phyloP scores from a whole-genome alignment of 2,888 invertebrate species.

The Dilophus febrilis region DNA sequence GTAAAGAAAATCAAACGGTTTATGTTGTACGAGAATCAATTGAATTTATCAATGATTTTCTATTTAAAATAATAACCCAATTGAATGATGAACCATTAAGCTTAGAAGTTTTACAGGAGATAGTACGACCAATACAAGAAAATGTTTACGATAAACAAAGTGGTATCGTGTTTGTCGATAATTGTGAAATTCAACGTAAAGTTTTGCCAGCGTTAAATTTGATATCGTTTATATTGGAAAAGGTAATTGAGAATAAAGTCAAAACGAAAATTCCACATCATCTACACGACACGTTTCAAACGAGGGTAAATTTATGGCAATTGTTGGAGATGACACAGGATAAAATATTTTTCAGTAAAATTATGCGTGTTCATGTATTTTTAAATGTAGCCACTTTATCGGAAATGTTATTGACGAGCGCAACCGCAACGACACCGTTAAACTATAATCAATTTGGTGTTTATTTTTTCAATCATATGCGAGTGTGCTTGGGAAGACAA shows the following conservation, averaged over 20 bases:
- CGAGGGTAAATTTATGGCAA: slow-evolving; percentile 24
- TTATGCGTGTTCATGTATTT: slow-evolving; percentile 12
- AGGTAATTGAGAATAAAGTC: slow-evolving; percentile 31
- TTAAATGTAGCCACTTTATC: slow-evolving; percentile 5
- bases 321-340: slow-evolving; percentile 25
- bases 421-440: slow-evolving; percentile 5
- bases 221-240: slow-evolving; percentile 36
- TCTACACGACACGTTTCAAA: slow-evolving; percentile 23
- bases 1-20: slow-evolving; percentile 47
- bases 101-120: slow-evolving; percentile 35
- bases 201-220: slow-evolving; percentile 40
- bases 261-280: slow-evolving; percentile 21
- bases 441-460: slow-evolving; percentile 19
- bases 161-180: slow-evolving; percentile 28
- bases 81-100: slow-evolving; percentile 35
- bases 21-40: slow-evolving; percentile 53
- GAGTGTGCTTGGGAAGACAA: slow-evolving; percentile 23
- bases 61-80: slow-evolving; percentile 35
- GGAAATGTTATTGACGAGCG: neutral
- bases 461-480: slow-evolving; percentile 27
- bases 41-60: slow-evolving; percentile 40
- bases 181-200: slow-evolving; percentile 33
- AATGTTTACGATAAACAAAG: slow-evolving; percentile 30
- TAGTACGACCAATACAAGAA: slow-evolving; percentile 38
- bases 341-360: slow-evolving; percentile 20